Base-by-base conservation (phyloP, 1,140 invertebrate genomes). In the Aphaenogaster ashmeadi region DNA sequence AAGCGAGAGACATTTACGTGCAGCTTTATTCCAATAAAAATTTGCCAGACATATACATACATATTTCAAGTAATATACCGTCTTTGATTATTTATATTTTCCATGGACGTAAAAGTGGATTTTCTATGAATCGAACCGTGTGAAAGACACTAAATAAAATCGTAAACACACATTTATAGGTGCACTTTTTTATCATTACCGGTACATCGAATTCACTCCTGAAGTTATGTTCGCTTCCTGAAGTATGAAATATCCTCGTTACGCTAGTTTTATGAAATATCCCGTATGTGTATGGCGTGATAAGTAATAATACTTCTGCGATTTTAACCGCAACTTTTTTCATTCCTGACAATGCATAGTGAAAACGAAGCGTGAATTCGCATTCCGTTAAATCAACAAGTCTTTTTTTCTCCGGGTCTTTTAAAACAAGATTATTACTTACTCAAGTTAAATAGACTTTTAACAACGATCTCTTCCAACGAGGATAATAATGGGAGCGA, bases 361-460 rank as follows among this genome's bases (percentile, higher is more conserved):
- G 11, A 52, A 85, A 74, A 77, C 33, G 33, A 13, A 62, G n/a
- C 36, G 33, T 44, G 80, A 84, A 52, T 66, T 66, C 21, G 27
- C 54, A 84, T 47, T 11, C 8, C 36, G 15, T 47, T 47, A 15
- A 74, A 27, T 41, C 38, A 60, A 67, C 67, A 36, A 47, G 52
- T 27, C 21, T 78, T 79, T 79, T 86, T 54, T 64, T 50, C 33
- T 3, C 9, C 38, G 8, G 56, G 41, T 56, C 50, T 71, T 71
- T 81, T 58, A 71, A 74, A 84, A 84, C 69, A 60, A 84, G 54
- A 62, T 84, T 84, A 84, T 84, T 62, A 75, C 80, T 84, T 75
- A 44, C 6, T 38, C 38, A 84, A 84, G 69, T 84, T 84, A 84
- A 84, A 84, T 84, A 84, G 69, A 84, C 69, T 84, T 84, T 84